Conservation (phyloP, 64 coral and sea anemone species). For the Stichodactyla mertensii region DNA sequence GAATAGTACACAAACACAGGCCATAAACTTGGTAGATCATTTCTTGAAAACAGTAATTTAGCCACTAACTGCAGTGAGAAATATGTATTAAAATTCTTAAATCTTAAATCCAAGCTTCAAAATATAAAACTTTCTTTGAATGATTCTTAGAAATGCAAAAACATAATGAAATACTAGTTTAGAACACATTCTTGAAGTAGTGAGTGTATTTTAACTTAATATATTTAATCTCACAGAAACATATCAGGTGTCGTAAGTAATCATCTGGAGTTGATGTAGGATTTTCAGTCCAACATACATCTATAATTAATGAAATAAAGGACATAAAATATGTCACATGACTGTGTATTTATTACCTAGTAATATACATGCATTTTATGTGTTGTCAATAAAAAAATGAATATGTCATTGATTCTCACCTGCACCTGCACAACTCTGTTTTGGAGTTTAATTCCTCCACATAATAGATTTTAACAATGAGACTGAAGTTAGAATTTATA, state of each 20-base stretch:
- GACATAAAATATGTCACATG: background rate
- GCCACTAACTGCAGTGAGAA: too few species aligned
- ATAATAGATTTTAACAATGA: conserved; percentile 1
- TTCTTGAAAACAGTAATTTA: too few species aligned
- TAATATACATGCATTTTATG: conserved; percentile 23
- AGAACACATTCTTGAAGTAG: background rate
- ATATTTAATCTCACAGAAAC: background rate
- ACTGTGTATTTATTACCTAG: background rate
- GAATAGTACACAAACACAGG: too few species aligned
- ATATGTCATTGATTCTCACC: background rate
- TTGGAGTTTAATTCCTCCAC: background rate
- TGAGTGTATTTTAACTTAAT: background rate
- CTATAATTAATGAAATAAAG: background rate
- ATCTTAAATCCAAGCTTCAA: too few species aligned
- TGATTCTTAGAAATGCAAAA: background rate
- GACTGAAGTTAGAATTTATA: background rate
- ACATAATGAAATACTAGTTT: background rate
- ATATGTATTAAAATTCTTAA: too few species aligned
- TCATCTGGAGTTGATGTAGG: background rate
- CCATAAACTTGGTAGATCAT: too few species aligned
- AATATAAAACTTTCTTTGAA: too few species aligned
- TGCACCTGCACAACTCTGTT: conserved; percentile 1
- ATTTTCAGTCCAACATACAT: background rate
- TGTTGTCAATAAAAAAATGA: background rate
- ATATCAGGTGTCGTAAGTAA: background rate